Conservation (phyloP, 2,888 invertebrate genomes). For the Euphydryas editha region DNA sequence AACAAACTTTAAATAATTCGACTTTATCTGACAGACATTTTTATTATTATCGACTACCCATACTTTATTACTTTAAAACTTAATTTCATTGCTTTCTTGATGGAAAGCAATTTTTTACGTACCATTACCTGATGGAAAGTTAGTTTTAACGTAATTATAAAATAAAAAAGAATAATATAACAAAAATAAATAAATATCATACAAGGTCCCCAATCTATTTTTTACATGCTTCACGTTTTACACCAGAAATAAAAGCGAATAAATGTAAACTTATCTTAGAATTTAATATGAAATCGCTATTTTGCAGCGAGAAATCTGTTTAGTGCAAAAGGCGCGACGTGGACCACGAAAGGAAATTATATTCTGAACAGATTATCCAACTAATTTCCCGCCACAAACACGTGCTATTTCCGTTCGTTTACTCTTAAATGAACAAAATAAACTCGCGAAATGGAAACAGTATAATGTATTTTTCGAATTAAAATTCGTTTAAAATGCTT, state of each 20-base stretch:
- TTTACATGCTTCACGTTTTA: slow-evolving; percentile 9
- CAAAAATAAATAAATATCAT: background rate
- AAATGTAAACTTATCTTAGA: slow-evolving; percentile 3
- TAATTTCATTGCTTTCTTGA: too few relatives aligned
- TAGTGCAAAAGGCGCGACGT: slow-evolving; percentile 52
- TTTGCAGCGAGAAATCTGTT: slow-evolving; percentile 53
- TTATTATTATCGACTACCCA: too few relatives aligned
- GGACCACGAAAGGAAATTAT: slow-evolving; percentile 67
- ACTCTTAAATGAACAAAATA: slow-evolving; percentile 34
- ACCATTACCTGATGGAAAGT: too few relatives aligned
- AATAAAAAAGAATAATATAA: too few relatives aligned
- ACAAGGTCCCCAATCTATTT: background rate
- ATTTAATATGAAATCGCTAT: slow-evolving; percentile 16
- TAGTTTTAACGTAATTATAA: too few relatives aligned
- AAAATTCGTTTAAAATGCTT: slow-evolving; percentile 7
- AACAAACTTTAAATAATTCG: too few relatives aligned
- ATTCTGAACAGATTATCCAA: slow-evolving; percentile 69
- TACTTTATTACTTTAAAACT: too few relatives aligned
- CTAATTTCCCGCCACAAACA: slow-evolving; percentile 69
- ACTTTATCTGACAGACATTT: too few relatives aligned
- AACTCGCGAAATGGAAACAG: slow-evolving; percentile 28
- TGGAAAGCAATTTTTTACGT: too few relatives aligned
- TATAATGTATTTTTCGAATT: slow-evolving; percentile 22
- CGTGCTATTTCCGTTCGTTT: slow-evolving; percentile 51
- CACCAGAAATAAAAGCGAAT: slow-evolving; percentile 11